These are phyloP conservation scores for Orycteropus afer DNA, from an alignment of 2,113 vertebrate genomes.

Conservation along the genomic window DNA sequence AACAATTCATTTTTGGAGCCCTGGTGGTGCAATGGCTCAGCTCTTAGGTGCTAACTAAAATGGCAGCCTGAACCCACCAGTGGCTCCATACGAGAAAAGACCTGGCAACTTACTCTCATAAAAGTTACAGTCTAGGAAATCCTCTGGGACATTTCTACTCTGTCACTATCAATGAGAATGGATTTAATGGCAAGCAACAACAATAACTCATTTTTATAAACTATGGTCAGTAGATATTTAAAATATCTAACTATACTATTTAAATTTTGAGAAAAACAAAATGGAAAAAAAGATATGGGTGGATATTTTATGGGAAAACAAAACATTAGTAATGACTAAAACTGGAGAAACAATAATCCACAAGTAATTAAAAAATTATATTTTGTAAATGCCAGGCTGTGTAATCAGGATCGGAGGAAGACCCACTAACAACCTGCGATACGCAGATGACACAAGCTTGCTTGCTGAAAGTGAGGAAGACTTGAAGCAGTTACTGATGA, in stretches of 20 bases:
- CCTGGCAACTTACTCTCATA: not conserved
- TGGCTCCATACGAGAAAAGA: not conserved
- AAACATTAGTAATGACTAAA: not conserved
- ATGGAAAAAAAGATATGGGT: not conserved
- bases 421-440: no score
- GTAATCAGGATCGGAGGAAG: no score
- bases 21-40: no score
- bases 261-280: slow-evolving; percentile 25
- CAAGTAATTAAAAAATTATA: not conserved
- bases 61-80: not conserved
- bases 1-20: not conserved
- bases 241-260: not conserved
- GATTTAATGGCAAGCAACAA: no score
- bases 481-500: no score
- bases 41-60: no score
- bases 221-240: not conserved
- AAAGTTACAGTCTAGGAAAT: not conserved
- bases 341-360: not conserved
- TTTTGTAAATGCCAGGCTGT: not conserved
- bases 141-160: no score
- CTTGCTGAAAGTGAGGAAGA: no score
- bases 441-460: no score
- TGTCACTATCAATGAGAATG: no score
- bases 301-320: not conserved
- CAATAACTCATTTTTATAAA: not conserved